These are phyloP conservation scores for Petrocephalus schoutedeni DNA, from an alignment of 2,797 vertebrate genomes.

Conservation along the genomic window DNA sequence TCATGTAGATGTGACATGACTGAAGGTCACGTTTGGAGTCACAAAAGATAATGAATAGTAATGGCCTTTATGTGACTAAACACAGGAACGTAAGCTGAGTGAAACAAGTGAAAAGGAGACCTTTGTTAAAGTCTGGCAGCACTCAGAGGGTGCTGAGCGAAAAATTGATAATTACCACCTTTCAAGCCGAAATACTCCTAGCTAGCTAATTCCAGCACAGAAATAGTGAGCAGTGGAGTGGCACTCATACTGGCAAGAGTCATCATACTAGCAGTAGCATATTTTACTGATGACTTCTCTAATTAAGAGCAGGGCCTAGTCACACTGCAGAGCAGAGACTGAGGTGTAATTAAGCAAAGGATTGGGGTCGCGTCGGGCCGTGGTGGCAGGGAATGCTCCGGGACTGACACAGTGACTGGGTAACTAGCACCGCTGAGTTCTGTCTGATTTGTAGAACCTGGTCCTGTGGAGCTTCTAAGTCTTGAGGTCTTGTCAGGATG, in stretches of 20 bases:
- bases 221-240: conserved; percentile 15
- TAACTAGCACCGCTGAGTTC: neutral
- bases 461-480: neutral
- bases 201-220: conserved; percentile 30
- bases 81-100: neutral
- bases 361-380: neutral
- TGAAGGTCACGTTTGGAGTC: neutral
- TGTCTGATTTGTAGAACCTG: neutral
- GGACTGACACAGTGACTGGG: neutral
- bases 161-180: conserved; percentile 29
- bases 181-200: conserved; percentile 15
- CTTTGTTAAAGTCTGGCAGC: neutral
- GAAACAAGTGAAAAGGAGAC: neutral
- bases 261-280: neutral
- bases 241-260: conserved; percentile 3
- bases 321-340: neutral
- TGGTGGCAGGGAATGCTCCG: neutral
- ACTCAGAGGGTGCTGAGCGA: conserved; percentile 16
- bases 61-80: neutral
- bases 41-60: neutral
- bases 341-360: conserved; percentile 12
- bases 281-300: conserved; percentile 20
- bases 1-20: neutral
- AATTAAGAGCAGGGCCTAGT: conserved; percentile 22
- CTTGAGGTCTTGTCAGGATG: neutral